Percentiles rank a stretch among this genome's conserved stretches.
phyloP scores from a whole-genome alignment of 2,113 vertebrate species.

The Brachyhypopomus occidentalis region DNA sequence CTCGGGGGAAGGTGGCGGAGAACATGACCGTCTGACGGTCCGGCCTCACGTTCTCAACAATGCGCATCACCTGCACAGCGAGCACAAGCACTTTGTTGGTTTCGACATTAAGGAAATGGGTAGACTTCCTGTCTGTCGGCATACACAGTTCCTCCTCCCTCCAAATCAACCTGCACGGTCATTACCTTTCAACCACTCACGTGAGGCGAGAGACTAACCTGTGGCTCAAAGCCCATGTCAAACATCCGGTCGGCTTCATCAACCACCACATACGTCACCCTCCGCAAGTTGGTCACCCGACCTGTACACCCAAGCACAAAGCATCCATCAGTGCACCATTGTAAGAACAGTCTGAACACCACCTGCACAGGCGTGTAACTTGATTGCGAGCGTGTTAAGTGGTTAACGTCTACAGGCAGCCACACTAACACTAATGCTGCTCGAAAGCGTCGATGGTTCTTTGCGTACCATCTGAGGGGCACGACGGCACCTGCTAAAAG shows the following conservation, averaged over 20 bases:
- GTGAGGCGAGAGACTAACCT: slow-evolving; percentile 74
- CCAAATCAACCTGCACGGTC: too few species aligned
- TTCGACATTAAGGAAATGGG: too few species aligned
- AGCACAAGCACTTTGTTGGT: not conserved
- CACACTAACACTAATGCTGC: not conserved
- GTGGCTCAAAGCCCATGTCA: slow-evolving; percentile 99
- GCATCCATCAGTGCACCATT: slow-evolving; percentile 5
- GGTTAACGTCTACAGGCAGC: not conserved
- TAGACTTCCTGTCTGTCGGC: too few species aligned
- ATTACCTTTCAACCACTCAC: too few species aligned
- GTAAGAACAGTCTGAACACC: slow-evolving; percentile 16
- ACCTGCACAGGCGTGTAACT: slow-evolving; percentile 16
- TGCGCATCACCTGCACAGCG: slow-evolving; percentile 89
- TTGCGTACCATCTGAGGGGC: slow-evolving; percentile 94
- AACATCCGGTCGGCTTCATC: slow-evolving; percentile 99
- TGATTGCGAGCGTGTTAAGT: not conserved
- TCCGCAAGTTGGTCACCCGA: slow-evolving; percentile 94
- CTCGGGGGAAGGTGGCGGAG: slow-evolving; percentile 96
- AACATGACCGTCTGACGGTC: slow-evolving; percentile 99
- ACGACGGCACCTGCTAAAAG: slow-evolving; percentile 93
- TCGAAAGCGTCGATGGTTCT: slow-evolving; percentile 32
- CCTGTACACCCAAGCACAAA: slow-evolving; percentile 73
- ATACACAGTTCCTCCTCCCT: too few species aligned
- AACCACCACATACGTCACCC: slow-evolving; percentile 92
- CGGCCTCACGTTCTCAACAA: slow-evolving; percentile 94